These are phyloP conservation scores for Sceloporus tristichus DNA, from an alignment of 2,113 vertebrate genomes.

Conservation along the genomic window DNA sequence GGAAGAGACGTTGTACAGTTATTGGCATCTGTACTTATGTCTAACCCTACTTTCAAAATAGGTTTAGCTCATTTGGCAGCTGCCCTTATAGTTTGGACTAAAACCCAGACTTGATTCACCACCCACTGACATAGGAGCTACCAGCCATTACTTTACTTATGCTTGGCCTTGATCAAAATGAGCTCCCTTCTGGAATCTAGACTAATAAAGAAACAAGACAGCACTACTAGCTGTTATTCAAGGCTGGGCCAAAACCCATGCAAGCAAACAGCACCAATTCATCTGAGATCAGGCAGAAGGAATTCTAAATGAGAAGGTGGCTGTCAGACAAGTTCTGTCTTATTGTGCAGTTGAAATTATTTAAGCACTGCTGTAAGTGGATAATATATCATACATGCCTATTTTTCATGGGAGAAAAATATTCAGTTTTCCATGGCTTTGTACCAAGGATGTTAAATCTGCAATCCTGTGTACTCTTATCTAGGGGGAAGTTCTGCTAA, in stretches of 20 bases:
- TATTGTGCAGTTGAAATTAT: not conserved
- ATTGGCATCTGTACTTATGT: too few species aligned
- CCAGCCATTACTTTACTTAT: too few species aligned
- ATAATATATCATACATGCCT: not conserved
- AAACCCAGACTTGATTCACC: too few species aligned
- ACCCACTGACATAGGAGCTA: too few species aligned
- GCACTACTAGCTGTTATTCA: too few species aligned
- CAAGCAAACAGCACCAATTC: not conserved
- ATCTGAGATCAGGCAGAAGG: not conserved
- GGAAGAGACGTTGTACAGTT: too few species aligned
- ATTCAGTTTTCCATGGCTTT: not conserved
- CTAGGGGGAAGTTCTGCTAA: not conserved
- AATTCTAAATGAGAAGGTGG: not conserved
- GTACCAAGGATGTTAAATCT: not conserved
- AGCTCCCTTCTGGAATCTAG: not conserved
- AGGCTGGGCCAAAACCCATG: not conserved
- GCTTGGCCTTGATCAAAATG: not conserved
- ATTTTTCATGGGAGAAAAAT: not conserved
- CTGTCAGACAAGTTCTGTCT: not conserved
- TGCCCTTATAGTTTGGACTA: too few species aligned
- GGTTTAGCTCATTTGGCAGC: too few species aligned
- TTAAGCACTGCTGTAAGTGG: not conserved
- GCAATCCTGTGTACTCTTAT: not conserved
- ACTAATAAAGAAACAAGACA: not conserved
- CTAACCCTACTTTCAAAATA: too few species aligned